Evolutionary conservation across 2,797 vertebrate species (phyloP).

Genomic region (Leptodactylus fallax): DNA sequence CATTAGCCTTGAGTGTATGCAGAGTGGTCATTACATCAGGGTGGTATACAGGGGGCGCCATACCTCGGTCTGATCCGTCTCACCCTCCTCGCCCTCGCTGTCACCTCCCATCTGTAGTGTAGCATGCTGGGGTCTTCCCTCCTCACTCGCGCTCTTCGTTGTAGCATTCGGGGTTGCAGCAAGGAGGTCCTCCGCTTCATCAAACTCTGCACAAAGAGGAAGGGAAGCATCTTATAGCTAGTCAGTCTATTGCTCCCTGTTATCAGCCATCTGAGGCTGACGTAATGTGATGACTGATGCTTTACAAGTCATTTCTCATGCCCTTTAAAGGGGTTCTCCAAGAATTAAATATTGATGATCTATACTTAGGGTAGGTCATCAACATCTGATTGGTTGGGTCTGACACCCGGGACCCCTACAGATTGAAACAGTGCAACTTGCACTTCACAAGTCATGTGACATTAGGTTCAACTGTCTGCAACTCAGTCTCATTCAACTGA

Average conservation of each 20-base stretch:
- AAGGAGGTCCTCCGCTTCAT: conserved; percentile 81
- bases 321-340: too few relatives aligned
- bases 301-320: too few relatives aligned
- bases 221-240: background rate
- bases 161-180: conserved; percentile 77
- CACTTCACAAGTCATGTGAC: too few relatives aligned
- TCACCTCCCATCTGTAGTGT: conserved; percentile 53
- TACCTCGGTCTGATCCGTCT: conserved; percentile 80
- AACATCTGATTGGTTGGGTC: too few relatives aligned
- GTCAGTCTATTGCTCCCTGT: background rate
- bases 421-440: too few relatives aligned
- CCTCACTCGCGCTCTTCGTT: conserved; percentile 71
- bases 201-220: conserved; percentile 77
- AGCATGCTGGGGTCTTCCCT: conserved; percentile 64
- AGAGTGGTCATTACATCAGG: background rate
- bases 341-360: too few relatives aligned
- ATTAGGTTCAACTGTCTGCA: too few relatives aligned
- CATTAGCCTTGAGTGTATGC: background rate
- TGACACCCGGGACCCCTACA: too few relatives aligned
- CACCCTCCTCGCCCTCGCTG: conserved; percentile 65
- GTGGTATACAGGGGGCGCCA: background rate
- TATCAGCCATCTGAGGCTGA: background rate
- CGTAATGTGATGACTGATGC: too few relatives aligned
- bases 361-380: too few relatives aligned
- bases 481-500: too few relatives aligned